Evolutionary conservation across 2,113 vertebrate genomes (phyloP).

Genomic region (Gobiocypris rarus): DNA sequence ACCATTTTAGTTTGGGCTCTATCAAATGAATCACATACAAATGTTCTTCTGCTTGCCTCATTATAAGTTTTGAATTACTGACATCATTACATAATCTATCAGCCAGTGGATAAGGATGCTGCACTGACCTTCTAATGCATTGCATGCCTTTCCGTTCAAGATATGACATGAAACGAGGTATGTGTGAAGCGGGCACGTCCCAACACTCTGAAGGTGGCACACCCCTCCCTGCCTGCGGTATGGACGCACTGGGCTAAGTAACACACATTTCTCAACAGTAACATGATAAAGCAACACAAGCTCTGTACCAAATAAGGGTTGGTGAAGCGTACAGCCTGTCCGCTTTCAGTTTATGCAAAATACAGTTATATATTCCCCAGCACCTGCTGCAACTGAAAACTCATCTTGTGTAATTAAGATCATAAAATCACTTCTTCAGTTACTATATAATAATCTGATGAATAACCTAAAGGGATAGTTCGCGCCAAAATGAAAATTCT

Average conservation of each 20-base stretch:
- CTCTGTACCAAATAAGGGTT: neutral
- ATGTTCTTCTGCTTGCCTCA: neutral
- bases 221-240: neutral
- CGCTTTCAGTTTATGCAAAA: neutral
- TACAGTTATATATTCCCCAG: neutral
- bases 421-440: neutral
- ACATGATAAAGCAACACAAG: slow-evolving; percentile 21
- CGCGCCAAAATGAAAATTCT: too few species aligned
- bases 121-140: neutral
- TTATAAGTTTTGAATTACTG: neutral
- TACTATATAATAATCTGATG: neutral
- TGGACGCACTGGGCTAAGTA: slow-evolving; percentile 57
- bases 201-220: slow-evolving; percentile 3
- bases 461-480: neutral
- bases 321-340: neutral
- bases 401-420: neutral
- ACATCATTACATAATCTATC: neutral
- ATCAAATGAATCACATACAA: neutral
- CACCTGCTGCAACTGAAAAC: slow-evolving; percentile 19
- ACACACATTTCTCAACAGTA: slow-evolving; percentile 66
- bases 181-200: neutral
- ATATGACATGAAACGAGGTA: slow-evolving; percentile 16
- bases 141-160: neutral
- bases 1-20: neutral
- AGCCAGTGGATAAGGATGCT: neutral